Percentiles rank a stretch among this genome's conserved stretches.
Evolutionary conservation across 2,113 vertebrate species (phyloP).

Genomic region (Semicossyphus pulcher): DNA sequence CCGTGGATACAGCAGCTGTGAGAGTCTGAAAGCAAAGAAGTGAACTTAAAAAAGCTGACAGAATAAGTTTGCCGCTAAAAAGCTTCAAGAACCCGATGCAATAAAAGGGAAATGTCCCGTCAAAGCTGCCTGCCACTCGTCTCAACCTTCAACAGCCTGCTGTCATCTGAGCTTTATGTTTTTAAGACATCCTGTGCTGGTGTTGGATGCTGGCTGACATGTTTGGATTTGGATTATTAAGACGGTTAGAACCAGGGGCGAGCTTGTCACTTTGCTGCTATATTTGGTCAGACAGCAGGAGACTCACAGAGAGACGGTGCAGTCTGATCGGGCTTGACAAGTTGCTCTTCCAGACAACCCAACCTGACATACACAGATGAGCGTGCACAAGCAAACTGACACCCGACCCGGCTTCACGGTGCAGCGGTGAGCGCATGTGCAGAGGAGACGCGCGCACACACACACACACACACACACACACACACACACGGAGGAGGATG

Average conservation of each 20-base stretch:
- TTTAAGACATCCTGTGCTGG: conserved; percentile 43
- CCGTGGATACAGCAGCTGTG: background rate
- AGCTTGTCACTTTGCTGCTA: conserved; percentile 64
- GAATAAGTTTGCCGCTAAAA: conserved; percentile 20
- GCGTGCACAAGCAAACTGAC: conserved; percentile 54
- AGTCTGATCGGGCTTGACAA: conserved; percentile 71
- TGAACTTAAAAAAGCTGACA: conserved; percentile 13
- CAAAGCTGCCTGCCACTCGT: conserved; percentile 8
- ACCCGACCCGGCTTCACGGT: conserved; percentile 10
- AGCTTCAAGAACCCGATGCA: conserved; percentile 30
- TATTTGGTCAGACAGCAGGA: conserved; percentile 71
- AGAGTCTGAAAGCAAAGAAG: background rate
- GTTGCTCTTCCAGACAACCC: conserved; percentile 44
- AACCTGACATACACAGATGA: conserved; percentile 49
- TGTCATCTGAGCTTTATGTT: conserved; percentile 41
- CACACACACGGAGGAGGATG: conserved; percentile 35
- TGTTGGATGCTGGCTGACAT: conserved; percentile 54
- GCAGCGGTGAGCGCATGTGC: conserved; percentile 20
- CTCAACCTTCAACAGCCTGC: conserved; percentile 41
- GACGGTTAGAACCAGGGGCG: conserved; percentile 50
- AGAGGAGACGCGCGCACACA: background rate
- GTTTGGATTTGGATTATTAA: conserved; percentile 62
- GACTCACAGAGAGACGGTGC: conserved; percentile 47
- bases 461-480: background rate
- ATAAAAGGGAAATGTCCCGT: conserved; percentile 36